Conservation (phyloP, 2,113 vertebrate species). For the Taxidea taxus region DNA sequence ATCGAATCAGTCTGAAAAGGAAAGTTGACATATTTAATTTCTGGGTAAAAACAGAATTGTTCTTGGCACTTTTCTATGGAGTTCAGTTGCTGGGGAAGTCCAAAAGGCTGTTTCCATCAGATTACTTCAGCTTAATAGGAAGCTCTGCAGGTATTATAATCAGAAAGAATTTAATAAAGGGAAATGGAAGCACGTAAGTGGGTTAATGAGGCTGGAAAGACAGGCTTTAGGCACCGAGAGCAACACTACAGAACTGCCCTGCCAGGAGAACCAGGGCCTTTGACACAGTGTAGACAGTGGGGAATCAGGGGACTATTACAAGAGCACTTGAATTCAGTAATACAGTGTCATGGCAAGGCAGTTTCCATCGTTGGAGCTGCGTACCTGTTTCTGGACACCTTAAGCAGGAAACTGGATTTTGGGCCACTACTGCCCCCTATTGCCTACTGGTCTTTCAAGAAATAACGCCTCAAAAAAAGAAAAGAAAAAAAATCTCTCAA, state of each 20-base stretch:
- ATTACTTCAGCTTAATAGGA: background rate
- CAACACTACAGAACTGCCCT: background rate
- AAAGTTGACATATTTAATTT: background rate
- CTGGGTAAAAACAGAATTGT: background rate
- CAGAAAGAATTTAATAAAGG: background rate
- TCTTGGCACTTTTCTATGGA: background rate
- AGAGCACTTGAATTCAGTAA: background rate
- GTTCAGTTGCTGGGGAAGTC: background rate
- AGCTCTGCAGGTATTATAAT: background rate
- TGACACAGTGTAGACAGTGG: background rate
- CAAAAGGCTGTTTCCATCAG: background rate
- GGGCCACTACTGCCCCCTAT: conserved; percentile 59
- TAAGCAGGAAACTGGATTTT: background rate
- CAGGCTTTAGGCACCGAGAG: background rate
- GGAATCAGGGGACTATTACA: background rate
- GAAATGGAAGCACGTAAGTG: background rate
- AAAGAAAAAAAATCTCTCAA: background rate
- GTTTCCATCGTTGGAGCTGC: rapidly evolving
- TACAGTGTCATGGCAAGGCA: background rate
- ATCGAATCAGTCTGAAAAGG: background rate
- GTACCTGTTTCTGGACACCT: background rate
- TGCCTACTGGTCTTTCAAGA: background rate
- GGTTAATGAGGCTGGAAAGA: background rate
- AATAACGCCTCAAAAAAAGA: background rate
- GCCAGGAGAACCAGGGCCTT: background rate